Conservation (phyloP, 2,797 vertebrate genomes). For the Gobionotothen gibberifrons region DNA sequence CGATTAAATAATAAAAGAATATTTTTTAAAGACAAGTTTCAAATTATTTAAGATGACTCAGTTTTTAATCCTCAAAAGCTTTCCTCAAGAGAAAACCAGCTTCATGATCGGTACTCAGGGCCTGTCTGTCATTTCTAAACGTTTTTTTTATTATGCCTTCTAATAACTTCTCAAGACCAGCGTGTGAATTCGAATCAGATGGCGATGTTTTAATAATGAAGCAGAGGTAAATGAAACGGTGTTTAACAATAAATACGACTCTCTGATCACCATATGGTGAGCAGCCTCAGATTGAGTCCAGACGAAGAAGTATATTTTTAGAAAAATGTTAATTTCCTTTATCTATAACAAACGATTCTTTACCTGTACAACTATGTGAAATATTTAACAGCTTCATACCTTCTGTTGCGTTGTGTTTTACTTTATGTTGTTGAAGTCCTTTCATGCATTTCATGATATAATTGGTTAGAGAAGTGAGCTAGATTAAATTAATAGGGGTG, state of each 20-base stretch:
- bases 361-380: neutral
- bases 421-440: neutral
- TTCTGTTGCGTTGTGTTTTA: neutral
- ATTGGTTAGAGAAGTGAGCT: neutral
- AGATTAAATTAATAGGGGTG: neutral
- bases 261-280: slow-evolving; percentile 52
- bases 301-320: slow-evolving; percentile 27
- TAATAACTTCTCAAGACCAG: slow-evolving; percentile 29
- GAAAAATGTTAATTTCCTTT: slow-evolving; percentile 18
- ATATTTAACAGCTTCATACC: neutral
- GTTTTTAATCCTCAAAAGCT: slow-evolving; percentile 60
- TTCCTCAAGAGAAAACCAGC: slow-evolving; percentile 20
- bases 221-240: slow-evolving; percentile 50
- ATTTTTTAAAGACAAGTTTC: slow-evolving; percentile 44
- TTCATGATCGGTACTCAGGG: slow-evolving; percentile 30
- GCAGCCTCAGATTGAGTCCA: neutral
- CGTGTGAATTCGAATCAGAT: slow-evolving; percentile 59
- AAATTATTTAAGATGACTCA: slow-evolving; percentile 52
- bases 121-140: slow-evolving; percentile 43
- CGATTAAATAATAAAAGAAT: slow-evolving; percentile 50
- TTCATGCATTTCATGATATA: neutral
- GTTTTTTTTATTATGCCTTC: slow-evolving; percentile 42
- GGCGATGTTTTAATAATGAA: slow-evolving; percentile 51
- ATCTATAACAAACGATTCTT: neutral
- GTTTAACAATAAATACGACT: slow-evolving; percentile 37